A percentile compares a stretch with the other conserved stretches of the same genome.
Conservation (phyloP, 2,113 vertebrate genomes). For the Anolis sagrei region DNA sequence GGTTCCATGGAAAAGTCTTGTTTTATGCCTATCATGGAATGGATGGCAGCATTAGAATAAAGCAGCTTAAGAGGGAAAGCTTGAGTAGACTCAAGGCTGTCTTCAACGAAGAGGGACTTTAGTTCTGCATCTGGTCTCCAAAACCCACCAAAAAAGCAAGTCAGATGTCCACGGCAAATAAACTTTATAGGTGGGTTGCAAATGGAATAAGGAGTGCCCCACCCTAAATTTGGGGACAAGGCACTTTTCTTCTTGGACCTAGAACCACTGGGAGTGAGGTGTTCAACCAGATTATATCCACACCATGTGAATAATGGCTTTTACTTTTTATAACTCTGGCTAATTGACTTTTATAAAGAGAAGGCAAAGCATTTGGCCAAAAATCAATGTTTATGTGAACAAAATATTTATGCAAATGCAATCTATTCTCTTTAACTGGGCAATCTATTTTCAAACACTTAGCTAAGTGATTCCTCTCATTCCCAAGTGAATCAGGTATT, state of each 20-base stretch:
- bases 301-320: background rate
- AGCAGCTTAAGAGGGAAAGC: background rate
- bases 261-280: too few species aligned
- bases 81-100: background rate
- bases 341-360: background rate
- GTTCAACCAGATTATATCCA: background rate
- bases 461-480: background rate
- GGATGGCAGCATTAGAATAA: background rate
- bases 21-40: slow-evolving; percentile 12
- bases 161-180: too few species aligned
- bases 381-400: slow-evolving; percentile 1
- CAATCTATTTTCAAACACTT: background rate
- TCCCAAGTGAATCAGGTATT: background rate
- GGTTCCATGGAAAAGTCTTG: background rate
- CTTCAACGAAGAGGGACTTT: too few species aligned
- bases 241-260: too few species aligned
- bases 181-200: too few species aligned
- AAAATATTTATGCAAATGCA: background rate
- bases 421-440: background rate
- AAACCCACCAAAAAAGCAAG: too few species aligned
- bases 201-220: too few species aligned
- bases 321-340: background rate
- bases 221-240: too few species aligned
- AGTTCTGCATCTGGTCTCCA: too few species aligned
- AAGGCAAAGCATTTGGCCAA: background rate